Conservation (phyloP, 2,113 vertebrate genomes). For the Lepisosteus oculatus region DNA sequence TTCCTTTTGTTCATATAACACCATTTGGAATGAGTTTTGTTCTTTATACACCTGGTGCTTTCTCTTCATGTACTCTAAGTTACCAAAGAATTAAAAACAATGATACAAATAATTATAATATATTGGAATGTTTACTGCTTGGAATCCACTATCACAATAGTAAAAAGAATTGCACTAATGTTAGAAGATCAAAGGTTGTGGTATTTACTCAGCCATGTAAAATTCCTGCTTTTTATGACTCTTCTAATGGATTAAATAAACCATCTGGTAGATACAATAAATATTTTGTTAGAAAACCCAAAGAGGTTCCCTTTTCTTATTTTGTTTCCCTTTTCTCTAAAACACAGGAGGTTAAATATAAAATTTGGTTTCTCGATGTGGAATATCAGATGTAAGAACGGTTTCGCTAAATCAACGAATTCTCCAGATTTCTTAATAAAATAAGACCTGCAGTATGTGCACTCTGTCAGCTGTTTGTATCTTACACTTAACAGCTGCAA, state of each 20-base stretch:
- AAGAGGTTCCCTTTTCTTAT: slow-evolving; percentile 21
- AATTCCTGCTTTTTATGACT: slow-evolving; percentile 12
- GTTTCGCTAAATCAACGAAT: slow-evolving; percentile 1
- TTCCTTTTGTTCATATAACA: too few relatives aligned
- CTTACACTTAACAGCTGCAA: slow-evolving; percentile 25
- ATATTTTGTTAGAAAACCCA: slow-evolving; percentile 14
- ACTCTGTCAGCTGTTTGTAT: too few relatives aligned
- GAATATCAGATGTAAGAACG: slow-evolving; percentile 15
- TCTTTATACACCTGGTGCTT: too few relatives aligned
- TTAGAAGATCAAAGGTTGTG: slow-evolving; percentile 13
- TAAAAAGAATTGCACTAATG: background rate
- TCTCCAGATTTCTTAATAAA: slow-evolving; percentile 14
- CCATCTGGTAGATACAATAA: slow-evolving; percentile 28
- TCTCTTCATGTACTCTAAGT: too few relatives aligned
- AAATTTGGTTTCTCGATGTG: slow-evolving; percentile 26
- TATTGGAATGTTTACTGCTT: too few relatives aligned
- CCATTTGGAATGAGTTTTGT: too few relatives aligned
- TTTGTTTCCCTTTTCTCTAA: slow-evolving; percentile 18
- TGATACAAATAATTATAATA: too few relatives aligned
- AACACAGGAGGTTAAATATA: slow-evolving; percentile 16
- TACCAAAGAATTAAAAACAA: too few relatives aligned
- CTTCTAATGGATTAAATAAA: slow-evolving; percentile 14
- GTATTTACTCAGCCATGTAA: slow-evolving; percentile 13
- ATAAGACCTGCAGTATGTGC: too few relatives aligned
- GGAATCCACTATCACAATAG: too few relatives aligned